A percentile compares a stretch with the other conserved stretches of the same genome.
Conservation (phyloP, 2,888 invertebrate species). For the Drosophila borborema region DNA sequence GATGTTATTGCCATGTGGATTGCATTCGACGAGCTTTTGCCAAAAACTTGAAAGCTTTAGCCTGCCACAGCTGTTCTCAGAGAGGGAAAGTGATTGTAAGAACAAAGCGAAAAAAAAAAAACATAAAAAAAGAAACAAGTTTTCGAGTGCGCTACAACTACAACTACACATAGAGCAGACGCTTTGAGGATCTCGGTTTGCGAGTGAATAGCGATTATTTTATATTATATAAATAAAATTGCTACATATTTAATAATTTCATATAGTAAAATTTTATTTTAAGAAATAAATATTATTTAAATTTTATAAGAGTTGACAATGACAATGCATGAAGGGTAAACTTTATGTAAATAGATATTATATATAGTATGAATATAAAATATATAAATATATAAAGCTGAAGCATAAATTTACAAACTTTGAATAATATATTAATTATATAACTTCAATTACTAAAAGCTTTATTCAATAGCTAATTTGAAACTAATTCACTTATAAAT, state of each 20-base stretch:
- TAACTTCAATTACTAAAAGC: too few species aligned
- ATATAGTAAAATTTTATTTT: neutral
- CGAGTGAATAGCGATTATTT: neutral
- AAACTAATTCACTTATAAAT: neutral
- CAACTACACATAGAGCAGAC: slow-evolving; percentile 12
- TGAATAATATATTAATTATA: too few species aligned
- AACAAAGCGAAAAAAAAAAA: neutral
- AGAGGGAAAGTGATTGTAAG: slow-evolving; percentile 56
- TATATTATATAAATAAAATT: neutral
- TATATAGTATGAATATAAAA: neutral
- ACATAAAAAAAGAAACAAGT: neutral
- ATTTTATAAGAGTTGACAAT: neutral
- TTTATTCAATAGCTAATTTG: too few species aligned
- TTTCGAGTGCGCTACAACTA: neutral
- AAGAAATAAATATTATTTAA: neutral
- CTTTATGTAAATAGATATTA: too few species aligned
- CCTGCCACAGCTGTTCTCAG: slow-evolving; percentile 66
- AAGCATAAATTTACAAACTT: too few species aligned
- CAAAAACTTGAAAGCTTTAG: slow-evolving; percentile 64
- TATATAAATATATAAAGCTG: neutral
- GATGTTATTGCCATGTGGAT: slow-evolving; percentile 72
- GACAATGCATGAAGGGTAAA: neutral
- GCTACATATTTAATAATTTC: neutral
- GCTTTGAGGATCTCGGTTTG: slow-evolving; percentile 14
- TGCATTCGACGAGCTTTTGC: slow-evolving; percentile 62